Base-by-base conservation (phyloP, 2,797 vertebrate species). In the Zalophus californianus region DNA sequence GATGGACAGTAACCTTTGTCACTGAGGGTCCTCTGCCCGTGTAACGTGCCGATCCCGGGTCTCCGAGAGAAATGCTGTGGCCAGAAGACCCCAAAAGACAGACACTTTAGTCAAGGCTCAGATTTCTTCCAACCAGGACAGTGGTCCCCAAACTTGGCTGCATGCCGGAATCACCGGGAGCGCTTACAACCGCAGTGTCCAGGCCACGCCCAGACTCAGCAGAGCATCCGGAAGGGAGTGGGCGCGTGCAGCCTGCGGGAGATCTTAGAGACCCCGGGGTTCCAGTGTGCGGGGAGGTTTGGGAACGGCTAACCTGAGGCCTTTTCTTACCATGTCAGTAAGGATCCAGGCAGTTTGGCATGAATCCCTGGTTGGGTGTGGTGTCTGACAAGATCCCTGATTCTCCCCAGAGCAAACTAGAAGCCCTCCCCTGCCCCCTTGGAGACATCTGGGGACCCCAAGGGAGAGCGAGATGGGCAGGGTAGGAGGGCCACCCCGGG, bases 181-280 rank as follows among this genome's bases (percentile, higher is more conserved):
- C 0, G 1, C 41, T 72, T 8, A 52, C 52, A 82, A 29, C 7
- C 10, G 0, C 29, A 0, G n/a, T 4, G 7, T 70, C 56, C 14
- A 0, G 27, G 27, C 20, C 0, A 0, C 64, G 4, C 9, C 41
- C 14, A 38, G 14, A 8, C 35, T 25, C 50, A 27, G 41, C 27
- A 29, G 66, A 32, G n/a, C 15, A 3, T 64, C 35, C 4, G 16
- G 72, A 64, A 73, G 0, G 38, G 8, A 27, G 64, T 56, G 56
- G 73, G 38, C 35, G 1, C 1, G 50, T 54, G 54, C 54, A 54
- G 54, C 54, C 54, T 1, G 54, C 6, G 18, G 54, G 54, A 18
- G 54, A 3, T 83, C 44, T 60, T 29, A 68, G 29, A 23, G 52
- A 60, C 27, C 29, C 29, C 4, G 13, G 4, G 86, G 44, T 20